These are phyloP conservation scores for Cyprinodon diabolis DNA, from an alignment of 2,797 vertebrate species.

Conservation along the genomic window DNA sequence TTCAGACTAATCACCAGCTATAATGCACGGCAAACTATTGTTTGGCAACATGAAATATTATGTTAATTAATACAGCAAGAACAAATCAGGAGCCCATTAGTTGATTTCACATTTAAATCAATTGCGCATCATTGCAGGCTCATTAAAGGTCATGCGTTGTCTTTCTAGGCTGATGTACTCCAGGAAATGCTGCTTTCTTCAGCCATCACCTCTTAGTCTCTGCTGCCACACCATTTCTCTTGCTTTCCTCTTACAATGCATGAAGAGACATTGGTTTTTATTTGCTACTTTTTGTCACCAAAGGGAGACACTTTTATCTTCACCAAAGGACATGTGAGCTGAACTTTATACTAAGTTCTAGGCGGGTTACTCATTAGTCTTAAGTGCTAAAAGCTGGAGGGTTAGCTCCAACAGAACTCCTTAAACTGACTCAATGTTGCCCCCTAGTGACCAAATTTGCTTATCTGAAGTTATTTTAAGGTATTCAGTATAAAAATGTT, in stretches of 20 bases:
- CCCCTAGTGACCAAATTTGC: conserved; percentile 48
- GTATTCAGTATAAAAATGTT: too few relatives aligned
- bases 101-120: conserved; percentile 35
- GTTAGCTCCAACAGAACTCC: neutral
- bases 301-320: neutral
- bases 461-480: neutral
- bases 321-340: neutral
- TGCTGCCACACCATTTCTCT: neutral
- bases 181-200: neutral
- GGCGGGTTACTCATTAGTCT: neutral
- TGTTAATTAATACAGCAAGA: conserved; percentile 43
- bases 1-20: conserved; percentile 46
- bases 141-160: conserved; percentile 19
- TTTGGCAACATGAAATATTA: conserved; percentile 34
- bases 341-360: conserved; percentile 7
- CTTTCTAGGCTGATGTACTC: neutral
- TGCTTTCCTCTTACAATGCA: conserved; percentile 24
- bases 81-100: conserved; percentile 43
- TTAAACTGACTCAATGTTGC: conserved; percentile 56
- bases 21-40: conserved; percentile 14
- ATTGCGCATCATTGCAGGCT: conserved; percentile 6
- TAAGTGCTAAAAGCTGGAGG: neutral
- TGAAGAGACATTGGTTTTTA: conserved; percentile 17
- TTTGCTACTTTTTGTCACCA: conserved; percentile 1
- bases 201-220: neutral